These are phyloP conservation scores for Anthoscopus minutus DNA, from an alignment of 2,113 vertebrate genomes.

Conservation along the genomic window DNA sequence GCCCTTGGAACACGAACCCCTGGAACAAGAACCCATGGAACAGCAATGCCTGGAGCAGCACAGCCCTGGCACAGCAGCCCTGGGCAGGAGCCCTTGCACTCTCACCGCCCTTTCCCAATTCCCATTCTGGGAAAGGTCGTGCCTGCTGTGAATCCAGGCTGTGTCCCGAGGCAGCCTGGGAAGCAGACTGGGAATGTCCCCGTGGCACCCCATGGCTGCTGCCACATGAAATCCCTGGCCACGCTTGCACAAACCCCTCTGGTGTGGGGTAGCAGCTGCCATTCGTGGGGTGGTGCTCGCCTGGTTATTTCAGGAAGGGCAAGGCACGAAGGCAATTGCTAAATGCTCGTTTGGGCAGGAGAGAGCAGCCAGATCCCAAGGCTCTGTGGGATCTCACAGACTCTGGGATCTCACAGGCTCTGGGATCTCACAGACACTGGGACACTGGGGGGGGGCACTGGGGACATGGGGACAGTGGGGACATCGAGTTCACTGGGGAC, in stretches of 20 bases:
- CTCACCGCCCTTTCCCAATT: background rate
- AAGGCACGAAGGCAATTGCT: rapidly evolving
- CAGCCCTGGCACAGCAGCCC: background rate
- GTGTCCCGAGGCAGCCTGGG: background rate
- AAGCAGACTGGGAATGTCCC: background rate
- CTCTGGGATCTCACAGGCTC: background rate
- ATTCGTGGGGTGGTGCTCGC: background rate
- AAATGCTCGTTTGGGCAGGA: background rate
- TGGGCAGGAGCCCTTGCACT: background rate
- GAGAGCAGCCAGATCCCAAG: background rate
- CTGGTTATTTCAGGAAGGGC: background rate
- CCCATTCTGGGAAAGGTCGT: background rate
- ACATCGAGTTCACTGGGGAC: too few relatives aligned
- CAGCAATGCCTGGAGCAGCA: background rate
- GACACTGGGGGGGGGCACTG: background rate
- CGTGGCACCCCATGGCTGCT: background rate
- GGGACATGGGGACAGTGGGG: too few relatives aligned
- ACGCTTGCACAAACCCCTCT: background rate
- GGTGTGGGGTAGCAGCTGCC: background rate
- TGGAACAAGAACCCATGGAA: background rate
- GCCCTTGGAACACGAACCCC: background rate
- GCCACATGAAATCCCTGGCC: background rate
- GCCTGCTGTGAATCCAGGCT: rapidly evolving
- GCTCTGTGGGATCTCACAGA: background rate
- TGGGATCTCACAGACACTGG: too few relatives aligned